phyloP scores from a whole-genome alignment of 1,140 invertebrate genomes.

The Ridgeia piscesae region DNA sequence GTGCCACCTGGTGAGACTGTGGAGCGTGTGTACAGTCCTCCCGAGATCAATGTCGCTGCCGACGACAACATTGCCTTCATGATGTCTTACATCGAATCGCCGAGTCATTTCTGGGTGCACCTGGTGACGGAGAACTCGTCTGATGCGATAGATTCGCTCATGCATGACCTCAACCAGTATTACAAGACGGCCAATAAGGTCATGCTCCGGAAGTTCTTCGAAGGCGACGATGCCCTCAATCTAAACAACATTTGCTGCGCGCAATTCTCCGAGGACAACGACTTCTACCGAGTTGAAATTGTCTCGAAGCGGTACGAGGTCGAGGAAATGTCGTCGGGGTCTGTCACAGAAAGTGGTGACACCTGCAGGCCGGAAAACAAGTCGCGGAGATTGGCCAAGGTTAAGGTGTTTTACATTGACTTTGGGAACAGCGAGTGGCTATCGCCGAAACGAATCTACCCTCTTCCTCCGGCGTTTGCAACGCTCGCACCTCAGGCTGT shows the following conservation, averaged over 20 bases:
- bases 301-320: constrained; percentile 8
- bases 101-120: constrained; percentile 14
- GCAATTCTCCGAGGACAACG: constrained; percentile 8
- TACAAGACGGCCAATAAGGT: constrained; percentile 3
- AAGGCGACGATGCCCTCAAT: not conserved
- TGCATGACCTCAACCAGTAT: constrained; percentile 12
- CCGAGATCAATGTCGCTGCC: not conserved
- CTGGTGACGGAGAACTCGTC: not conserved
- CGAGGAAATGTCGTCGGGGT: constrained; percentile 61
- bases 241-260: constrained; percentile 12
- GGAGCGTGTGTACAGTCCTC: constrained; percentile 3
- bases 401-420: constrained; percentile 20
- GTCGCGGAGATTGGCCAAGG: constrained; percentile 4
- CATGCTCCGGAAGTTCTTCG: constrained; percentile 3
- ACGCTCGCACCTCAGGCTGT: constrained; percentile 12
- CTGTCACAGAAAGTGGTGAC: not conserved
- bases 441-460: not conserved
- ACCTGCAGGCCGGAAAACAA: constrained; percentile 7
- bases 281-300: not conserved
- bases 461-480: not conserved
- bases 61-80: not conserved
- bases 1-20: not conserved
- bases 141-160: not conserved
- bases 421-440: constrained; percentile 22
- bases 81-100: constrained; percentile 11